phyloP scores from a whole-genome alignment of 2,888 invertebrate genomes.

The Drosophila parthenogenetica region DNA sequence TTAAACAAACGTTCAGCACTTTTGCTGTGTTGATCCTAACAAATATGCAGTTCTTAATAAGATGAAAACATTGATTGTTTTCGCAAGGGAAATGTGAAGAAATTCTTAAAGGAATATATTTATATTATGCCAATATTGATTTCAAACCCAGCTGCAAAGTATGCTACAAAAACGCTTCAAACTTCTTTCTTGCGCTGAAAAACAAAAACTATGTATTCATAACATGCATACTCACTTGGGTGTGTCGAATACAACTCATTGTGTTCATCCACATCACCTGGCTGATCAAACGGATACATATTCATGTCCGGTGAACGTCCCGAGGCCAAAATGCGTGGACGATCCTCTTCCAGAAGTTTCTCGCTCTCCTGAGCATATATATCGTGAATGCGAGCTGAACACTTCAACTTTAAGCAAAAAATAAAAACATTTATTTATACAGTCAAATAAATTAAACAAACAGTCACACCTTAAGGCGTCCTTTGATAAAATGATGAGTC shows the following conservation, averaged over 20 bases:
- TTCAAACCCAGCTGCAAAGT: neutral
- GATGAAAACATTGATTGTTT: conserved; percentile 69
- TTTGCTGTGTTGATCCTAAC: conserved; percentile 45
- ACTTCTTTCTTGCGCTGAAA: neutral
- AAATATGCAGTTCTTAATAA: conserved; percentile 74
- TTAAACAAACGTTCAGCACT: conserved; percentile 62
- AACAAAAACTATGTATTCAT: neutral
- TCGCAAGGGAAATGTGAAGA: neutral
- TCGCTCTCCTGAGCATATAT: conserved; percentile 84
- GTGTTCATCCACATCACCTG: conserved; percentile 81
- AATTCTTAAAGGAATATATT: neutral
- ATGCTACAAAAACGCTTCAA: neutral
- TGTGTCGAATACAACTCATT: conserved; percentile 83
- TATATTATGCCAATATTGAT: neutral
- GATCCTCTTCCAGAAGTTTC: conserved; percentile 84
- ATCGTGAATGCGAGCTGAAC: conserved; percentile 83
- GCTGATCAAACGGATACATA: conserved; percentile 84
- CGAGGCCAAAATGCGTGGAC: conserved; percentile 84
- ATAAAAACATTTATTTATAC: neutral
- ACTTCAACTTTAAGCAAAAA: conserved; percentile 76
- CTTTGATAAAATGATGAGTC: conserved; percentile 83
- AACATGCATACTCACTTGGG: conserved; percentile 82
- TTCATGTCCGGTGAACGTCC: conserved; percentile 84
- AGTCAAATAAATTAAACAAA: no score
- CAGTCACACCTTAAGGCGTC: conserved; percentile 81